Percentiles rank a stretch among this genome's conserved stretches.
Conservation (phyloP, 2,797 vertebrate species). For the Pangasius macronema region DNA sequence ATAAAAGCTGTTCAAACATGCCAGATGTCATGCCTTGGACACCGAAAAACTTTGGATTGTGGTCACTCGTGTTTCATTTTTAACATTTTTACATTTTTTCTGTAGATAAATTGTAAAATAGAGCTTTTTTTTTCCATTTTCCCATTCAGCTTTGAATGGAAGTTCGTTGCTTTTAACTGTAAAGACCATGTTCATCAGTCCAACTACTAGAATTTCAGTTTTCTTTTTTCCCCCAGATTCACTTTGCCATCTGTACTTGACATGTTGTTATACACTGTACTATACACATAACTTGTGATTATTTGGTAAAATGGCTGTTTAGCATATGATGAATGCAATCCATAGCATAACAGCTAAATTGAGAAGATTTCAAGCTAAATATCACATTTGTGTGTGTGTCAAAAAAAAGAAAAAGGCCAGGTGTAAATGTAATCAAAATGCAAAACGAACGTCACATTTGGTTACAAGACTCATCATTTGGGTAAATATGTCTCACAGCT, state of each 20-base stretch:
- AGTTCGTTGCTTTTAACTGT: too few relatives aligned
- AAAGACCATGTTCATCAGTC: not conserved
- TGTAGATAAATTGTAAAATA: not conserved
- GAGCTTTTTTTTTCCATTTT: not conserved
- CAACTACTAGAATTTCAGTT: not conserved
- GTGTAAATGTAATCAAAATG: not conserved
- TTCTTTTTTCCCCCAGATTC: not conserved
- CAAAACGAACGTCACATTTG: not conserved
- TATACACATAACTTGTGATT: not conserved
- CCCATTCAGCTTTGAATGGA: not conserved
- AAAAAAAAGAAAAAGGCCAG: not conserved
- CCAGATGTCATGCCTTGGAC: not conserved
- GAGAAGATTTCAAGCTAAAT: not conserved
- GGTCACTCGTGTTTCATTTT: not conserved
- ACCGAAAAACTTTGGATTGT: not conserved
- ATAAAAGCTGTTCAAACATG: not conserved
- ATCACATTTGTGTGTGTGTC: not conserved
- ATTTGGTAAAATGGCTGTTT: not conserved
- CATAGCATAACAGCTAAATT: not conserved
- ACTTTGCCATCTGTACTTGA: not conserved
- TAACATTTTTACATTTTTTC: not conserved
- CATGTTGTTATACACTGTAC: not conserved
- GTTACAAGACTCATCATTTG: not conserved
- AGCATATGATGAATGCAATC: not conserved
- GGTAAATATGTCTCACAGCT: conserved; percentile 72